These are phyloP conservation scores for Steatornis caripensis DNA, from an alignment of 2,113 vertebrate genomes.

Conservation along the genomic window DNA sequence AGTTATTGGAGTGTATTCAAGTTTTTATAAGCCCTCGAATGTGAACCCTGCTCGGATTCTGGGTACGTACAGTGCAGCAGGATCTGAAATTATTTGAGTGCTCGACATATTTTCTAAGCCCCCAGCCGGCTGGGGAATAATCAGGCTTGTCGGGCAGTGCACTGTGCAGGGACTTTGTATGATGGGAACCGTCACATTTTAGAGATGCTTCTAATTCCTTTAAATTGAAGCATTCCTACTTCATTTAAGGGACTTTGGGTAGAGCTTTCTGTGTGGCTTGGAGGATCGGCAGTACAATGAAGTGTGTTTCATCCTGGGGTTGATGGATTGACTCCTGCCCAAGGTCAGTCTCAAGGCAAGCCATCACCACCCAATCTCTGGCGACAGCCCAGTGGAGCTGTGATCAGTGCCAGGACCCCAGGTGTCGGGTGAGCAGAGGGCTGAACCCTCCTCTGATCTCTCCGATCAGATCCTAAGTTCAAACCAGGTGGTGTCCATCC, in stretches of 20 bases:
- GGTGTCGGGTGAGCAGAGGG: background rate
- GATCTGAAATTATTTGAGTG: conserved; percentile 63
- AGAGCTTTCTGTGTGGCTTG: background rate
- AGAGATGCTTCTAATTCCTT: conserved; percentile 60
- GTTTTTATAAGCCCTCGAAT: conserved; percentile 62
- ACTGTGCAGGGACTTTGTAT: background rate
- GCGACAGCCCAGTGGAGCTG: background rate
- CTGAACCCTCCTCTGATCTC: background rate
- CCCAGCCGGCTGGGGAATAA: conserved; percentile 24
- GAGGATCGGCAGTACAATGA: background rate
- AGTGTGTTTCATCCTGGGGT: background rate
- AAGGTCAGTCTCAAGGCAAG: background rate
- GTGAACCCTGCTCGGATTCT: conserved; percentile 49
- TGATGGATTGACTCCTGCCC: background rate
- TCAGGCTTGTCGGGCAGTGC: background rate
- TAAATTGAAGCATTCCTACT: conserved; percentile 52
- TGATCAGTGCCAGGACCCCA: background rate
- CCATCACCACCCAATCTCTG: background rate
- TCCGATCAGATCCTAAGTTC: background rate
- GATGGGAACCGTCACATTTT: conserved; percentile 47
- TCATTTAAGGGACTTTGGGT: background rate
- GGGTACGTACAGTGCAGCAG: conserved; percentile 47
- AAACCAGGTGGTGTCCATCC: background rate
- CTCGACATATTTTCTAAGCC: conserved; percentile 53
- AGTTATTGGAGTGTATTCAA: conserved; percentile 66